Base-by-base conservation (phyloP, 2,113 vertebrate species). In the Bufo bufo region DNA sequence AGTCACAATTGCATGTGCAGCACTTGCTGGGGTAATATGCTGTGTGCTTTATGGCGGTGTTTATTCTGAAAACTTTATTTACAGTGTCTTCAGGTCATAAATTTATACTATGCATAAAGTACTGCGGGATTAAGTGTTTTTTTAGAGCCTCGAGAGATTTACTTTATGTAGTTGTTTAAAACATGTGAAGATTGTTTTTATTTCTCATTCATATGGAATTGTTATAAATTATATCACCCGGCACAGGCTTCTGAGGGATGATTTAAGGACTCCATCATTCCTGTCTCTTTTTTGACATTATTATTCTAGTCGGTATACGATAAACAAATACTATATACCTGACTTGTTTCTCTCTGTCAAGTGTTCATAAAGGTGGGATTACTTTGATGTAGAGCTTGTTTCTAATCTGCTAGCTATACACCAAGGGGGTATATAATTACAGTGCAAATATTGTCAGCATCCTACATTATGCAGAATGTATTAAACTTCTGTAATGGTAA, bases 141-240 rank as follows among this genome's bases (percentile, higher is more conserved):
- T 58, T 86, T 77, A 23, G 61, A 78, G 86, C 79, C 86, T 61
- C 59, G 20, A 16, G 71, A 75, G 80, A 87, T 87, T 87, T 87
- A 82, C 69, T 82, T 23, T 16, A 54, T 80, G 66, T 74, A 87
- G 78, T 87, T 82, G 66, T 87, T 87, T 63, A 82, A 87, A 82
- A 74, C 86, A 87, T 63, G 77, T 71, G 78, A 87, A 87, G 77
- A 81, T 58, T 87, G 69, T 81, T 87, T 87, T 87, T 82, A 82
- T 87, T 56, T 75, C 58, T 47, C 75, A 74, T 87, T 54, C 86
- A 17, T n/a, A 75, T 59, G 33, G 69, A 82, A 50, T 56, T 23
- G 63, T 20, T 50, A 66, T 87, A 87, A 87, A 87, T 87, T 82
- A 14, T 61, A 49, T 65, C 49, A 66, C 77, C 23, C 63, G 43